Conservation (phyloP, 1,140 invertebrate genomes). For the Drosophila truncata region DNA sequence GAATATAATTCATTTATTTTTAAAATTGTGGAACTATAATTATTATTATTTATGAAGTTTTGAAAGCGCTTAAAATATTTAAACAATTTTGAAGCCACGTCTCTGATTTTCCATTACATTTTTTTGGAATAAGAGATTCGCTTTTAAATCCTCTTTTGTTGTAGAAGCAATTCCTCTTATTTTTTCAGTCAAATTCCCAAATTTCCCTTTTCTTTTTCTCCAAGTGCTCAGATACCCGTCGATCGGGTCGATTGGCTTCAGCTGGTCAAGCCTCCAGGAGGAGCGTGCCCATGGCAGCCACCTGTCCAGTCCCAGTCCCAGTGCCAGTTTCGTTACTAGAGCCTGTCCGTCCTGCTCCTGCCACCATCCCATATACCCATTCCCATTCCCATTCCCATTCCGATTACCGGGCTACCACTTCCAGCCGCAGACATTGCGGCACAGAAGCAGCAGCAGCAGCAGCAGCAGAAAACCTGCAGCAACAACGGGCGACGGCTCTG, state of each 20-base stretch:
- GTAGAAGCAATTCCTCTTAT: neutral
- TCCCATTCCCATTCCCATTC: constrained; percentile 27
- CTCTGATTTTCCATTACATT: neutral
- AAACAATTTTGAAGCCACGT: neutral
- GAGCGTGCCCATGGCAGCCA: constrained; percentile 47
- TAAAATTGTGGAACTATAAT: neutral
- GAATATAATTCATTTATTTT: too few relatives aligned
- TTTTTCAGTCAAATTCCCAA: neutral
- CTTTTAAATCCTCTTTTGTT: neutral
- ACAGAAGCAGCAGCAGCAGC: constrained; percentile 59
- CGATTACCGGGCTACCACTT: constrained; percentile 14
- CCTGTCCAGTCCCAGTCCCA: constrained; percentile 50
- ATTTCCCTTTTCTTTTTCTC: constrained; percentile 3
- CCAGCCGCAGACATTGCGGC: constrained; percentile 72
- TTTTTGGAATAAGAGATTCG: neutral
- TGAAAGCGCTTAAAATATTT: neutral
- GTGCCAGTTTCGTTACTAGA: constrained; percentile 26
- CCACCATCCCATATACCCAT: constrained; percentile 15
- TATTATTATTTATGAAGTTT: neutral
- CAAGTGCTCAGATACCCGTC: constrained; percentile 56
- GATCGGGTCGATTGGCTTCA: constrained; percentile 63
- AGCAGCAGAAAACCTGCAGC: constrained; percentile 41
- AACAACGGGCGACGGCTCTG: constrained; percentile 1
- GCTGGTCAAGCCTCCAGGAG: constrained; percentile 69
- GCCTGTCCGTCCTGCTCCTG: constrained; percentile 30